These are phyloP conservation scores for Drosophila carrolli DNA, from an alignment of 1,140 invertebrate species.

Conservation along the genomic window DNA sequence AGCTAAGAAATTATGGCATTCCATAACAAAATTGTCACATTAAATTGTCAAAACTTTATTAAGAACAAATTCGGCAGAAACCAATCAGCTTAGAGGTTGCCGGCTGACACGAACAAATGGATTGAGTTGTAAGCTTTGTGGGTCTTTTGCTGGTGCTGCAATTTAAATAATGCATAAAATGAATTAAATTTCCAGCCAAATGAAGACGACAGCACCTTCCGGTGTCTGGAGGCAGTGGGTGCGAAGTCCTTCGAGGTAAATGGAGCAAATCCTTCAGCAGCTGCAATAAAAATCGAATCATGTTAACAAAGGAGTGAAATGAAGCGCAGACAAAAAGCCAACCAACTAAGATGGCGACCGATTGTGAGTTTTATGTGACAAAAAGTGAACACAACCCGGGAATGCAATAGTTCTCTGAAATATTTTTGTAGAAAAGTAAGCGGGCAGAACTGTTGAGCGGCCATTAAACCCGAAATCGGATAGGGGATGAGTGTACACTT, in stretches of 20 bases:
- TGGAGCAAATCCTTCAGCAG: slow-evolving; percentile 58
- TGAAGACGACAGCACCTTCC: slow-evolving; percentile 40
- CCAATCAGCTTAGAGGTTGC: slow-evolving; percentile 46
- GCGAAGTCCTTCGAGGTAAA: slow-evolving; percentile 59
- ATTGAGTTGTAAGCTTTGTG: slow-evolving; percentile 36
- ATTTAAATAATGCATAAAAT: slow-evolving; percentile 77
- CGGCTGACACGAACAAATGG: slow-evolving; percentile 23
- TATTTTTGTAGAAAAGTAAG: slow-evolving; percentile 52
- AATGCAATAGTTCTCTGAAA: slow-evolving; percentile 50
- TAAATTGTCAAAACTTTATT: background rate
- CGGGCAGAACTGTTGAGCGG: slow-evolving; percentile 25
- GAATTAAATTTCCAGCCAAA: slow-evolving; percentile 61
- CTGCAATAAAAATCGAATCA: slow-evolving; percentile 64
- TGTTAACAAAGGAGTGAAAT: slow-evolving; percentile 70
- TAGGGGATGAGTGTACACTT: background rate
- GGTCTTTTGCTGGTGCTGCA: slow-evolving; percentile 48
- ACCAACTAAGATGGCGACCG: slow-evolving; percentile 50
- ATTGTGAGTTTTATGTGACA: slow-evolving; percentile 42
- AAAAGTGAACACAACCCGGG: slow-evolving; percentile 18
- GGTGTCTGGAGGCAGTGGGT: background rate
- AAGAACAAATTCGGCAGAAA: slow-evolving; percentile 17
- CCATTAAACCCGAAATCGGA: background rate
- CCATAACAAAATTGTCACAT: too few relatives aligned
- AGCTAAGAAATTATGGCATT: too few relatives aligned
- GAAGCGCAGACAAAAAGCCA: slow-evolving; percentile 54